phyloP scores from a whole-genome alignment of 2,797 vertebrate species.

The Sciurus vulgaris region DNA sequence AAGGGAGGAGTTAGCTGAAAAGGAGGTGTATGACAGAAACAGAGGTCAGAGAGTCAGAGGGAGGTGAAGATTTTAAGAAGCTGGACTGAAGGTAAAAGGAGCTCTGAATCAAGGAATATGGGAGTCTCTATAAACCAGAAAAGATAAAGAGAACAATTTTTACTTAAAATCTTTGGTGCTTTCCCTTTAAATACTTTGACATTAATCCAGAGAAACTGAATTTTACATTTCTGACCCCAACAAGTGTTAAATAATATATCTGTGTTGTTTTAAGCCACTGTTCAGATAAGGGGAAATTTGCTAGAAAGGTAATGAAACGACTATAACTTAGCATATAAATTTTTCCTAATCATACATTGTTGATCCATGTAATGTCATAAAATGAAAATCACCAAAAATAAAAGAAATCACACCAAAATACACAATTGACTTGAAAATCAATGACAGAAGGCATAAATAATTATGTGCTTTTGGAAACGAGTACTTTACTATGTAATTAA shows the following conservation, averaged over 20 bases:
- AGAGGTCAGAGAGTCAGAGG: background rate
- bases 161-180: background rate
- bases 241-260: background rate
- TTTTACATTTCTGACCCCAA: background rate
- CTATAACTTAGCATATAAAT: background rate
- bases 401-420: background rate
- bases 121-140: background rate
- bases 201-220: background rate
- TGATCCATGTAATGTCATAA: background rate
- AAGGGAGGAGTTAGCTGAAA: background rate
- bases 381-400: background rate
- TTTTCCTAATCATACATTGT: background rate
- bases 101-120: background rate
- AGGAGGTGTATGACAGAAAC: background rate
- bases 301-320: background rate
- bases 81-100: background rate
- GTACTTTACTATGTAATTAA: background rate
- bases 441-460: background rate
- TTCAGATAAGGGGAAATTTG: background rate
- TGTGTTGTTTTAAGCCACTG: background rate
- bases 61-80: background rate
- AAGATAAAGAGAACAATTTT: background rate
- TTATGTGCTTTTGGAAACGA: background rate
- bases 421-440: background rate
- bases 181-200: background rate